A percentile compares a stretch with the other conserved stretches of the same genome.
Evolutionary conservation across 2,113 vertebrate species (phyloP).

Genomic region (Chrysemys picta): DNA sequence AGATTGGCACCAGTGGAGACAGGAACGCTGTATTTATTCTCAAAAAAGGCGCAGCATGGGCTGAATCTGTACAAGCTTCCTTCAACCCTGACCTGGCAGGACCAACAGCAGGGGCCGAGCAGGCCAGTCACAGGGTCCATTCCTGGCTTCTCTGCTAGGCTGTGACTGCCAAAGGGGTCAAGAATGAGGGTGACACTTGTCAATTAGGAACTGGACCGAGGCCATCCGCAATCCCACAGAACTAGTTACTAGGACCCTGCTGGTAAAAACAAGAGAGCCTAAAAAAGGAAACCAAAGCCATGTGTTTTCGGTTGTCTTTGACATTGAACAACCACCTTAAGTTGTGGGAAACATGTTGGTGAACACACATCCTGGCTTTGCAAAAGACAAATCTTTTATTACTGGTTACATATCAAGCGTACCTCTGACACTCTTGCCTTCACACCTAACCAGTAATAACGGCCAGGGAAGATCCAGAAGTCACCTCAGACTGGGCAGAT

Average conservation of each 20-base stretch:
- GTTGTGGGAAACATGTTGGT: neutral
- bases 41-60: constrained; percentile 52
- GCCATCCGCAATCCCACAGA: constrained; percentile 13
- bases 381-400: neutral
- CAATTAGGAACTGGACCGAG: constrained; percentile 43
- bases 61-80: neutral
- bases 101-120: constrained; percentile 14
- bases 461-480: too few species aligned
- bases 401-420: too few species aligned
- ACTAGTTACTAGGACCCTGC: constrained; percentile 30
- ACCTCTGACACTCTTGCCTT: neutral
- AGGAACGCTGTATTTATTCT: constrained; percentile 17
- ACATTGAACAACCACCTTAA: neutral
- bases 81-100: constrained; percentile 37
- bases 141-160: neutral
- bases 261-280: neutral
- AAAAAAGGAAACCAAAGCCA: neutral
- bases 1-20: constrained; percentile 43
- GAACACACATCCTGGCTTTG: neutral
- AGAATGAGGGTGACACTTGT: constrained; percentile 19
- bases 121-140: neutral
- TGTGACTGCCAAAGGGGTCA: neutral
- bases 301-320: neutral
- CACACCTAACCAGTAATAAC: neutral
- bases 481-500: neutral